phyloP scores from a whole-genome alignment of 2,113 vertebrate genomes.

The Malurus cyaneus region DNA sequence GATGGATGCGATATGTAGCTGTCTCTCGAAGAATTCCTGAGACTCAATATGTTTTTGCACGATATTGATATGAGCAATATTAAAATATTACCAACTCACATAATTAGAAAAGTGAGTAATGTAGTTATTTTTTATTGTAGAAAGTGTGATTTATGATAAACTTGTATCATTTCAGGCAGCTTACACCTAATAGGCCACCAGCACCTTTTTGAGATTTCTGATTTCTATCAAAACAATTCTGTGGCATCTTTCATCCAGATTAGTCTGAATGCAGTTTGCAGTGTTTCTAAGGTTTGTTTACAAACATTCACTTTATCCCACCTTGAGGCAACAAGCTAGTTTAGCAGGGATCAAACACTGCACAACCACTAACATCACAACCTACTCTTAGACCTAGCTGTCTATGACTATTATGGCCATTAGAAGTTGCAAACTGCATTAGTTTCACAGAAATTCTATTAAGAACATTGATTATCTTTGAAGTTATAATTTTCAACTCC shows the following conservation, averaged over 20 bases:
- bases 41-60: not conserved
- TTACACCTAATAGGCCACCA: not conserved
- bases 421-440: not conserved
- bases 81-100: not conserved
- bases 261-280: not conserved
- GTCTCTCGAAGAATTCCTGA: not conserved
- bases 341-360: not conserved
- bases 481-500: not conserved
- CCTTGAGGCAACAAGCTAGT: not conserved
- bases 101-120: not conserved
- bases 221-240: not conserved
- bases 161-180: not conserved
- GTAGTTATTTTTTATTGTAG: not conserved
- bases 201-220: not conserved
- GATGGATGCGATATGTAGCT: not conserved
- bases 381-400: not conserved
- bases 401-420: not conserved
- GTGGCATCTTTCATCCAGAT: not conserved
- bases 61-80: not conserved
- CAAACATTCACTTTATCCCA: not conserved
- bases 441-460: not conserved
- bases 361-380: not conserved
- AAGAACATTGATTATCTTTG: not conserved
- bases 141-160: not conserved
- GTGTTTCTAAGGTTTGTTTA: not conserved